These are phyloP conservation scores for Eretmocerus hayati DNA, from an alignment of 2,888 invertebrate species.

Conservation along the genomic window DNA sequence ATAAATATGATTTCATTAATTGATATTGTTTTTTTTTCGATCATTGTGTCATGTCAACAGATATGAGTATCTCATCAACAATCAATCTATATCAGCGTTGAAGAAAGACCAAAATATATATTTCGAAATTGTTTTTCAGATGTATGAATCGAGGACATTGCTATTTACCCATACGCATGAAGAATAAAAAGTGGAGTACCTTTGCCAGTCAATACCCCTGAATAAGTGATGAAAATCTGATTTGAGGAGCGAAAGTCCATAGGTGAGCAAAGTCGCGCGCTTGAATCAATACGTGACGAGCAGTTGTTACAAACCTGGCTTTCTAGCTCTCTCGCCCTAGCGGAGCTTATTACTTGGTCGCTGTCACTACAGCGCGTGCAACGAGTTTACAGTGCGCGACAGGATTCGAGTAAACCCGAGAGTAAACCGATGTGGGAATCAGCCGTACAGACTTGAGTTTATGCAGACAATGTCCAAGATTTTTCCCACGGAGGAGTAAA, in stretches of 20 bases:
- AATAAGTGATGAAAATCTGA: conserved; percentile 20
- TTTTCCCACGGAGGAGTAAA: no score
- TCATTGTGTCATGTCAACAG: no score
- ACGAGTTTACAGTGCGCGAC: no score
- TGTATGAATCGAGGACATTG: not conserved
- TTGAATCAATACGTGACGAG: conserved; percentile 10
- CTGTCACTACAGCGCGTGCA: not conserved
- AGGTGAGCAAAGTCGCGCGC: conserved; percentile 1
- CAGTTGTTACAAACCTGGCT: not conserved
- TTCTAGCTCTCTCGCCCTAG: not conserved
- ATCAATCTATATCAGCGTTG: no score
- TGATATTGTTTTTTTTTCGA: not conserved
- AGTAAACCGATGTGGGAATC: no score
- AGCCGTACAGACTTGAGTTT: no score
- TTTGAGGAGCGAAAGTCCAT: conserved; percentile 5
- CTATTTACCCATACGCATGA: not conserved
- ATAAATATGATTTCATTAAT: no score
- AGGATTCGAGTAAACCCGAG: no score
- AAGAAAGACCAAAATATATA: no score
- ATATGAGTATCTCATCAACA: no score
- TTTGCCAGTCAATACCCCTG: conserved; percentile 11
- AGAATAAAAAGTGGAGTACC: conserved; percentile 1
- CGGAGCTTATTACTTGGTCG: not conserved
- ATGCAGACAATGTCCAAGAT: no score
- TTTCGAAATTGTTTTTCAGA: no score